These are phyloP conservation scores for Rostratula benghalensis DNA, from an alignment of 2,113 vertebrate species.

Conservation along the genomic window DNA sequence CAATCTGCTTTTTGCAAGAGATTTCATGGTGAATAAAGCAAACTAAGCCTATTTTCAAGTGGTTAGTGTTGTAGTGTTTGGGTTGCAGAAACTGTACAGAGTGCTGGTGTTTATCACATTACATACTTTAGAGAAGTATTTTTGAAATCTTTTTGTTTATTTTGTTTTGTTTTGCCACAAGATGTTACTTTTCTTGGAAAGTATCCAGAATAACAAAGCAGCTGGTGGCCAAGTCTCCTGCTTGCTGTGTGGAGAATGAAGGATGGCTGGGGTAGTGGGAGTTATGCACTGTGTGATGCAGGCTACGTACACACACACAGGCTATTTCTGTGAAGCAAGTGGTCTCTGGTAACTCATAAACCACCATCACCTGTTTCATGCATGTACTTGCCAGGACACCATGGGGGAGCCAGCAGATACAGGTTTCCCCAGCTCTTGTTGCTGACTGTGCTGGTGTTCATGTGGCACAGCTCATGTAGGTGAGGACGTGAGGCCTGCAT, in stretches of 20 bases:
- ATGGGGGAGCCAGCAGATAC: neutral
- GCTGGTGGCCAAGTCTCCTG: neutral
- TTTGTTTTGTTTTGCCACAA: neutral
- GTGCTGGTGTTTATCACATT: neutral
- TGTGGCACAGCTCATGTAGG: neutral
- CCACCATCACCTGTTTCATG: neutral
- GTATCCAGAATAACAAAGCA: neutral
- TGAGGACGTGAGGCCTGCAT: neutral
- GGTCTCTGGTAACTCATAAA: neutral
- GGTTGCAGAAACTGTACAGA: neutral
- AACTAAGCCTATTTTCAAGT: neutral
- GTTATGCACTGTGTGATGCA: neutral
- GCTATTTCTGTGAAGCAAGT: neutral
- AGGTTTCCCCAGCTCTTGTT: neutral
- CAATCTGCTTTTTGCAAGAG: neutral
- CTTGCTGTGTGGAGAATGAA: neutral
- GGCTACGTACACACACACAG: neutral
- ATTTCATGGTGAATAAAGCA: neutral
- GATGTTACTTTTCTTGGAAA: neutral
- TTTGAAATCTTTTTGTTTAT: neutral
- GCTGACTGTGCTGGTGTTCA: neutral
- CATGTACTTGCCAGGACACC: fast-evolving
- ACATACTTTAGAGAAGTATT: neutral
- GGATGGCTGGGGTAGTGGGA: neutral
- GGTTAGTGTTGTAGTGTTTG: neutral